These are phyloP conservation scores for Xyliphius kryptos DNA, from an alignment of 2,113 vertebrate genomes.

Conservation along the genomic window DNA sequence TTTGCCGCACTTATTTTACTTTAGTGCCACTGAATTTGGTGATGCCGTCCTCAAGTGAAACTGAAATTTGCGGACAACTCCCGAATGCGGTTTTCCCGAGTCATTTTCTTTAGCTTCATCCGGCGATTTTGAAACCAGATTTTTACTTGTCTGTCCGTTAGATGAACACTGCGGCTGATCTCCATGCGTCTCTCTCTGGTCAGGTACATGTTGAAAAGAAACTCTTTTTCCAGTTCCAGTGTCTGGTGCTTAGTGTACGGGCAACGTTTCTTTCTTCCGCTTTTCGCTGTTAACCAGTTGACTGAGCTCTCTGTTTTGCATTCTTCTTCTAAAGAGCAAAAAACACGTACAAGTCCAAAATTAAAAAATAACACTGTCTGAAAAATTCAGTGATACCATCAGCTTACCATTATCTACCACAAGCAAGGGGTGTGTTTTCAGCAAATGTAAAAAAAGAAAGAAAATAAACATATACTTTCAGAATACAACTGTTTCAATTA, in stretches of 20 bases:
- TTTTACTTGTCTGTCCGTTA: conserved; percentile 99
- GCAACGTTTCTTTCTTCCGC: conserved; percentile 96
- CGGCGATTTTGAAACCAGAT: conserved; percentile 99
- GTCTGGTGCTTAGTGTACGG: conserved; percentile 99
- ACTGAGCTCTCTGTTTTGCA: conserved; percentile 82
- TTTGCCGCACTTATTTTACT: too few species aligned
- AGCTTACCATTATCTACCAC: too few species aligned
- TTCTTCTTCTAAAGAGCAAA: conserved; percentile 69
- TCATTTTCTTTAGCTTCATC: conserved; percentile 99
- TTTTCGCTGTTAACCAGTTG: conserved; percentile 97
- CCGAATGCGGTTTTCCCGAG: conserved; percentile 93
- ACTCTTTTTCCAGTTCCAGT: conserved; percentile 98
- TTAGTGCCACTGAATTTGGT: too few species aligned
- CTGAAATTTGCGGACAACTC: conserved; percentile 95
- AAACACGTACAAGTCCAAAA: conserved; percentile 28
- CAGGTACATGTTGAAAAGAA: conserved; percentile 99
- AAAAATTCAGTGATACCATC: not conserved
- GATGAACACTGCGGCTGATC: conserved; percentile 97
- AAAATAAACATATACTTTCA: too few species aligned
- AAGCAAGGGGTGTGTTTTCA: too few species aligned
- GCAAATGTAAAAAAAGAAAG: too few species aligned
- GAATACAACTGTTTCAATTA: too few species aligned
- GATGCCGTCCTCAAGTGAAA: conserved; percentile 84
- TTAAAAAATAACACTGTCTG: not conserved
- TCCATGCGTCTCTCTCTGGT: conserved; percentile 97